Base-by-base conservation (phyloP, 2,113 vertebrate species). In the Baryphthengus martii region DNA sequence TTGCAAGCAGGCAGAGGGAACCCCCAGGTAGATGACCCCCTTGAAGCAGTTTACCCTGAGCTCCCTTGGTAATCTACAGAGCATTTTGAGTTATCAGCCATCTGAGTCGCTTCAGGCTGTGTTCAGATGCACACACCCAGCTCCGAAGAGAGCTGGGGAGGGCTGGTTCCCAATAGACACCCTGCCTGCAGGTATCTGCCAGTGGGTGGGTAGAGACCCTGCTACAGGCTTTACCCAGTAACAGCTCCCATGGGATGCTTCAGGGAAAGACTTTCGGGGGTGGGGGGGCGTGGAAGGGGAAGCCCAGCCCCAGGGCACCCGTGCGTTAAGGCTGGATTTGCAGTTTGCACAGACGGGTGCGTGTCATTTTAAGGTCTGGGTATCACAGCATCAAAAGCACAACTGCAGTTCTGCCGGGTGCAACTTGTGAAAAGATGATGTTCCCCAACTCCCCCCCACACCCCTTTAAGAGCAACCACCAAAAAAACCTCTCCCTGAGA, bases 151-250 rank as follows among this genome's bases (percentile, higher is more conserved):
- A 78, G 16, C 16, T 49, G 37, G n/a, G 73, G 25, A 84, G 29
- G 29, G 20, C 18, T 78, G 77, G 31, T 17, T 88, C 50, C 49
- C 6, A 0, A 39, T 10, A 62, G 63, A 55, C 6, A 44, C 6
- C 25, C 29, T 24, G 25, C 68, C 65, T 72, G 65, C 61, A 63
- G 76, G 44, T 19, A 31, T 35, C 40, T 42, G 11, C 33, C 35
- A 0, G 0, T 3, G 3, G 59, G 78, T 26, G 14, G 39, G 37
- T 19, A 42, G 13, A 88, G 31, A 10, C 26, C 9, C 17, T 5
- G 10, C 24, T 33, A 13, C n/a, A 52, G 47, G 52, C 65, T 83
- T 65, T 56, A 26, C 24, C 31, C 13, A 19, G 15, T 15, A 74
- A 28, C 63, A 88, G 47, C 8, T 89, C 59, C 71, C 52, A 20